Percentiles rank a stretch among this genome's conserved stretches.
Evolutionary conservation across 2,113 vertebrate species (phyloP).

Genomic region (Colius striatus): DNA sequence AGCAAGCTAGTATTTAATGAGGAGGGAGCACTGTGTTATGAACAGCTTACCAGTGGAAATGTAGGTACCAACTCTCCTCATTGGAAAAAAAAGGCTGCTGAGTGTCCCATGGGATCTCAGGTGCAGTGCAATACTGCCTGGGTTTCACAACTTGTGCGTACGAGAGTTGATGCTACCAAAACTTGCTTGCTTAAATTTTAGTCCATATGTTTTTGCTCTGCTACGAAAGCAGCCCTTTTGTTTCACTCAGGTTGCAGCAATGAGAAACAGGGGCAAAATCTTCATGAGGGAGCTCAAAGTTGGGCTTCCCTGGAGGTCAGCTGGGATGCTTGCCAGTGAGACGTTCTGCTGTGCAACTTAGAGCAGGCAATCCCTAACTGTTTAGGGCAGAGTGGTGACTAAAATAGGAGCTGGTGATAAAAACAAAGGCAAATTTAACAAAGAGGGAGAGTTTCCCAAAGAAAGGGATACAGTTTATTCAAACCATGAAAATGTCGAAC

Average conservation of each 20-base stretch:
- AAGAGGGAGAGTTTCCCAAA: neutral
- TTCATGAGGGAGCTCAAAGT: neutral
- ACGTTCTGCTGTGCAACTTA: neutral
- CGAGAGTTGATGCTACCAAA: neutral
- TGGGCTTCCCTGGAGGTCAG: neutral
- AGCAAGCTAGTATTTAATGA: neutral
- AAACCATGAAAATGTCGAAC: neutral
- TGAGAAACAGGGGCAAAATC: neutral
- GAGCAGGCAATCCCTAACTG: neutral
- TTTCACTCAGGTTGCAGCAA: neutral
- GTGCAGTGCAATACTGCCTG: rapidly evolving
- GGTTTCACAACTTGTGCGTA: neutral
- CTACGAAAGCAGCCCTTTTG: neutral
- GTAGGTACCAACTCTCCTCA: neutral
- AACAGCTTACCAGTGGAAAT: neutral
- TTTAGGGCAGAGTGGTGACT: neutral
- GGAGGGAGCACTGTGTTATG: neutral
- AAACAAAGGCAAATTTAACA: neutral
- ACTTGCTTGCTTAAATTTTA: neutral
- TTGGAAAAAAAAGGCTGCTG: neutral
- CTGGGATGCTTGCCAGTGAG: neutral
- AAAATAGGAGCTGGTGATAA: neutral
- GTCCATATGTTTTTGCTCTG: neutral
- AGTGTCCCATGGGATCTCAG: neutral
- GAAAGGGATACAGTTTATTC: neutral